Conservation (phyloP, 1,140 invertebrate genomes). For the Drosophila sechellia region DNA sequence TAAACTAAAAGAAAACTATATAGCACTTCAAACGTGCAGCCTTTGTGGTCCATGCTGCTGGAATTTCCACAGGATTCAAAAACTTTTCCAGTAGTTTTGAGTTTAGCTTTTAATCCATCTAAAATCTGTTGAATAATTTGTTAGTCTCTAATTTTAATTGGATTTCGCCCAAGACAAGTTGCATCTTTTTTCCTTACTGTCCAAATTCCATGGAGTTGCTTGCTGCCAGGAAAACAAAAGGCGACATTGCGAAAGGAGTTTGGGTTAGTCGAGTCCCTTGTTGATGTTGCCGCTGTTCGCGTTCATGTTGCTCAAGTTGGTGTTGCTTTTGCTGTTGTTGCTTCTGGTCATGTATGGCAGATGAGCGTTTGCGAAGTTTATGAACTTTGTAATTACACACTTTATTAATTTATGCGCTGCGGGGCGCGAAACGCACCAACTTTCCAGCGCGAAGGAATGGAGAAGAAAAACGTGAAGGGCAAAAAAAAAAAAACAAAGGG, state of each 20-base stretch:
- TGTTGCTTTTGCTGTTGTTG: constrained; percentile 34
- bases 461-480: constrained; percentile 15
- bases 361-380: constrained; percentile 75
- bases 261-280: background rate
- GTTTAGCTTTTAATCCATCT: background rate
- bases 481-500: constrained; percentile 20
- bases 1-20: no score
- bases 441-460: constrained; percentile 34
- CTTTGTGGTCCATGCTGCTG: no score
- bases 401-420: constrained; percentile 82
- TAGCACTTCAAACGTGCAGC: no score
- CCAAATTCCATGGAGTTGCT: background rate
- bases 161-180: background rate
- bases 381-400: constrained; percentile 83
- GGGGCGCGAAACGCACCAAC: constrained; percentile 53
- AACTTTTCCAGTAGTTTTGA: no score
- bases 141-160: background rate
- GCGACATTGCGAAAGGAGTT: constrained; percentile 5
- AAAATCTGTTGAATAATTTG: background rate
- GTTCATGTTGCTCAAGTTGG: constrained; percentile 7
- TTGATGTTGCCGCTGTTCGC: constrained; percentile 15
- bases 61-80: no score
- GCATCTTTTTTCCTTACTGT: constrained; percentile 1
- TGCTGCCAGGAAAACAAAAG: constrained; percentile 6
- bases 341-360: constrained; percentile 63